Conservation (phyloP, 2,113 vertebrate species). For the Psilopsiagon aurifrons region DNA sequence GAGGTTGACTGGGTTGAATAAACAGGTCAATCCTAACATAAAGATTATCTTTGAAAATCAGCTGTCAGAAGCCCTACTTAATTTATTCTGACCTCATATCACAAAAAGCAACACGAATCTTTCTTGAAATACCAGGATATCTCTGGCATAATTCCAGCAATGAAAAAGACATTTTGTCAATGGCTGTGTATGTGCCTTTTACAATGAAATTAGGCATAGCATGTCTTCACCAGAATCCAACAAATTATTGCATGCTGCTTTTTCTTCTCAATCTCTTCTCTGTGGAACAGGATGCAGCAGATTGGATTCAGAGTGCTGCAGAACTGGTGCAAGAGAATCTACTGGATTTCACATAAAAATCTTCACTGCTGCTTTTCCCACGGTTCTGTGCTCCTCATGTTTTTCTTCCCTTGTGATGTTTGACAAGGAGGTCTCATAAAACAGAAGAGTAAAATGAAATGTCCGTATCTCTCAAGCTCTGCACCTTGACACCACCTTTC, state of each 20-base stretch:
- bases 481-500: not conserved
- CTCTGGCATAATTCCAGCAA: not conserved
- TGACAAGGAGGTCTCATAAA: not conserved
- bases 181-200: not conserved
- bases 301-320: not conserved
- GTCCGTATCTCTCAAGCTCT: not conserved
- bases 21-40: slow-evolving; percentile 55
- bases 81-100: slow-evolving; percentile 59
- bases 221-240: slow-evolving; percentile 17
- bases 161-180: slow-evolving; percentile 55
- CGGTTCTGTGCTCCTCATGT: not conserved
- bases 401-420: not conserved
- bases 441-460: not conserved
- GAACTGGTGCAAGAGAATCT: not conserved
- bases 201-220: not conserved
- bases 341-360: slow-evolving; percentile 3
- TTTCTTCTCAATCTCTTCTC: not conserved
- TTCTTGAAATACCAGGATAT: slow-evolving; percentile 27
- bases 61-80: slow-evolving; percentile 44
- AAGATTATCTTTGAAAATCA: slow-evolving; percentile 56
- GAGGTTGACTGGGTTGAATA: slow-evolving; percentile 49
- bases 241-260: slow-evolving; percentile 30
- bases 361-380: not conserved
- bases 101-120: slow-evolving; percentile 31
- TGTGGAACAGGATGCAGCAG: slow-evolving; percentile 5